Base-by-base conservation (phyloP, 2,888 invertebrate species). In the Xestia xanthographa region DNA sequence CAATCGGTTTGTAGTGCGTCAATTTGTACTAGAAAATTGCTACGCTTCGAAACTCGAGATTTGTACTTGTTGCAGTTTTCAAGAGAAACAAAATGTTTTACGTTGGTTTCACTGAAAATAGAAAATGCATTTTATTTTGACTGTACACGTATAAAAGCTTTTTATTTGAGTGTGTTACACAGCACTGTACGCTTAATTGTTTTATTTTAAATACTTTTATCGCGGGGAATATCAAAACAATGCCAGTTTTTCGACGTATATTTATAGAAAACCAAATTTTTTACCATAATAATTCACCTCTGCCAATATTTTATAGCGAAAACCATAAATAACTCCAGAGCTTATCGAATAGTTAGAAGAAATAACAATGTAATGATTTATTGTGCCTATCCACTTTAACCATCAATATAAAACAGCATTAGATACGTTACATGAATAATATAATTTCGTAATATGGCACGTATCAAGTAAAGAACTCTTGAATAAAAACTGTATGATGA, bases 301-400 rank as follows among this genome's bases (percentile, higher is more conserved):
- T 77, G 80, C 79, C 85, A 81, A 85, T 85, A 81, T 79, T 78
- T 66, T 83, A 62, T 75, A 71, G 74, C 50, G 14, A 63, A 66
- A 69, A 81, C 86, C 77, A 86, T 86, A 79, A 85, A 86, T 86
- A 86, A 81, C 80, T 73, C 62, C 63, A 86, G 72, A 79, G 79
- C 80, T 85, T 86, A 85, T 86, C 83, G 83, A 79, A 75, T 72
- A 75, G 79, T 82, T 74, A 79, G 60, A 82, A 84, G 71, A 60
- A 82, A 78, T 66, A 83, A 86, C 83, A 86, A 85, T 79, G 79
- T 70, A 73, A 76, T 86, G 86, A 86, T 85, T 81, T 86, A 86
- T 86, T 45, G 76, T 71, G 41, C 43, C 65, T 45, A 78, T 82
- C 75, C 69, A 77, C 68, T 78, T 74, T 67, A 75, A 38, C 75